Conservation (phyloP, 2,888 invertebrate genomes). For the Drosophila tripunctata region DNA sequence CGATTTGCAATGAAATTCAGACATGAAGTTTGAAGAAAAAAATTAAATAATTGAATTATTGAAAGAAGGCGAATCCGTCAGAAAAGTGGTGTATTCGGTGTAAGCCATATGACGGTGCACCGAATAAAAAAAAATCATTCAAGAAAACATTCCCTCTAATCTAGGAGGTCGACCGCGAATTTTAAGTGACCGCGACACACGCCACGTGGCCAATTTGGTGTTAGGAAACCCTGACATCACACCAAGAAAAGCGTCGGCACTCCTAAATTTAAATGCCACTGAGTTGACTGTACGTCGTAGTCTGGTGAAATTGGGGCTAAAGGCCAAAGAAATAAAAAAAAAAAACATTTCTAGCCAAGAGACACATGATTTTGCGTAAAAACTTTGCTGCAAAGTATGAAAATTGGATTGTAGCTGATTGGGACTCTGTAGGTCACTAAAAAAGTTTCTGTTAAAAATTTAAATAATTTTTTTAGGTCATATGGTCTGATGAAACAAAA, state of each 20-base stretch:
- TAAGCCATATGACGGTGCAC: no score
- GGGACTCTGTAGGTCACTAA: background rate
- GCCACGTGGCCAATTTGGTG: no score
- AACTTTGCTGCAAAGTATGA: background rate
- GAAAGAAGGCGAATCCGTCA: background rate
- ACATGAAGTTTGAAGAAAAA: background rate
- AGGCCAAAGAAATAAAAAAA: background rate
- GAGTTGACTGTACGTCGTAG: background rate
- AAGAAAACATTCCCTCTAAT: background rate
- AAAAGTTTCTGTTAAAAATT: background rate
- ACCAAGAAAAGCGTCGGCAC: background rate
- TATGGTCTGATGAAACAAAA: background rate
- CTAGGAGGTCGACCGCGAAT: background rate
- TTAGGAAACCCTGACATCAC: background rate
- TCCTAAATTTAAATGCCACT: background rate
- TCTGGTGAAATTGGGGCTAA: background rate
- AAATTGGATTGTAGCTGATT: background rate
- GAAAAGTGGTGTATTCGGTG: background rate
- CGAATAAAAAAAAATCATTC: background rate
- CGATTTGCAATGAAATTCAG: background rate
- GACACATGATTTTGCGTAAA: background rate
- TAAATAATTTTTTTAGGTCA: background rate
- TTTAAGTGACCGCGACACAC: background rate
- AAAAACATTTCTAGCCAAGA: no score
- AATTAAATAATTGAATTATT: background rate